Conservation (phyloP, 2,888 invertebrate species). For the Meteorus colon region DNA sequence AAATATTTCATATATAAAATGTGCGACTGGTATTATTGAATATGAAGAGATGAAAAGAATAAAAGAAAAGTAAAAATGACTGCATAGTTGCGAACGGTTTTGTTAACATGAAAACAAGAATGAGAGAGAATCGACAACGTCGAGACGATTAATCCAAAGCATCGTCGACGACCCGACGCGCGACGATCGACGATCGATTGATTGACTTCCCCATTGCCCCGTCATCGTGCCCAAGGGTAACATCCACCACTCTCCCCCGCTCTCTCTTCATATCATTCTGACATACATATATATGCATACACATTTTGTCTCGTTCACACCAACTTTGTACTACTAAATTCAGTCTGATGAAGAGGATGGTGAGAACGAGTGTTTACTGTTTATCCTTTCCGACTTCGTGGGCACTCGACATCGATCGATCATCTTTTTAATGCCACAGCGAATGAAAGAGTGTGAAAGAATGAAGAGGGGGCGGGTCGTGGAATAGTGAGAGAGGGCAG, state of each 20-base stretch:
- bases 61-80: conserved; percentile 6
- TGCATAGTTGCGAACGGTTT: not conserved
- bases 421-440: not conserved
- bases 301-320: not conserved
- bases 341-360: not conserved
- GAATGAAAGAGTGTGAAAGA: not conserved
- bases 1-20: conserved; percentile 8
- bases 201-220: conserved; percentile 35
- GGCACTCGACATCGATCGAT: conserved; percentile 38
- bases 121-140: conserved; percentile 8
- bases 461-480: not conserved
- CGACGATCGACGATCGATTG: conserved; percentile 38
- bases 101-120: not conserved
- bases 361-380: conserved; percentile 39
- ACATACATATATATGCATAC: not conserved
- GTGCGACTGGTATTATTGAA: not conserved
- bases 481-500: not conserved
- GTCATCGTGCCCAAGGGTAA: not conserved
- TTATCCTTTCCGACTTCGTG: conserved; percentile 35
- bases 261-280: not conserved
- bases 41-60: not conserved
- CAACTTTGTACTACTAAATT: not conserved
- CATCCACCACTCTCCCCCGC: not conserved
- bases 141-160: conserved; percentile 34
- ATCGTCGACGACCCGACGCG: conserved; percentile 28